Evolutionary conservation across 2,888 invertebrate genomes (phyloP).

Genomic region (Pollenia labialis): DNA sequence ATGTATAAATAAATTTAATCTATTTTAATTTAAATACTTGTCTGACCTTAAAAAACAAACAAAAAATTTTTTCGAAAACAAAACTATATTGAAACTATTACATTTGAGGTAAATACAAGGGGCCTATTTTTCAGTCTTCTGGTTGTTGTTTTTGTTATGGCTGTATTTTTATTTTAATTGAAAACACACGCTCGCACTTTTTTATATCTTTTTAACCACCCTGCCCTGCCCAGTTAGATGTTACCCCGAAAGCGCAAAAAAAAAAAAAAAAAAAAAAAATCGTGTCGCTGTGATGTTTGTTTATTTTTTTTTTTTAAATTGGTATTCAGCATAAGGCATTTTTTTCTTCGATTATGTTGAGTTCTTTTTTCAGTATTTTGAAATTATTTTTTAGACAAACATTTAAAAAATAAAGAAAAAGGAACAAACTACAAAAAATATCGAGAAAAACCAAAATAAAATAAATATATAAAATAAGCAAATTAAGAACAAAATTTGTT

Average conservation of each 20-base stretch:
- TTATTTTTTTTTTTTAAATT: slow-evolving; percentile 36
- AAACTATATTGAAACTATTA: slow-evolving; percentile 9
- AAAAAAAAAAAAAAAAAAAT: slow-evolving; percentile 6
- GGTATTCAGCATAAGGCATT: slow-evolving; percentile 29
- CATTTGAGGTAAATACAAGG: slow-evolving; percentile 56
- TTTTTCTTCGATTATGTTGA: neutral
- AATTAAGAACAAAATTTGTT: slow-evolving; percentile 11
- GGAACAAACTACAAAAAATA: slow-evolving; percentile 1
- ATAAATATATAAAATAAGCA: slow-evolving; percentile 10
- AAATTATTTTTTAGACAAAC: slow-evolving; percentile 25
- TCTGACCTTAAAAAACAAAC: slow-evolving; percentile 42
- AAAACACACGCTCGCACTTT: slow-evolving; percentile 37
- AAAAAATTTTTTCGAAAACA: slow-evolving; percentile 2
- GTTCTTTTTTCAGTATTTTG: neutral
- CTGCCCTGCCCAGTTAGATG: neutral
- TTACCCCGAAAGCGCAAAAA: neutral
- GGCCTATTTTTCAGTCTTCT: slow-evolving; percentile 39
- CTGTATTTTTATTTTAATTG: slow-evolving; percentile 9
- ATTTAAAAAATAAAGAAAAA: neutral
- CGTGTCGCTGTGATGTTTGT: slow-evolving; percentile 31
- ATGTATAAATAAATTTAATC: slow-evolving; percentile 48
- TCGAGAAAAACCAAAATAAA: neutral
- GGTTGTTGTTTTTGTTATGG: slow-evolving; percentile 13
- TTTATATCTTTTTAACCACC: neutral
- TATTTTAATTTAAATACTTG: slow-evolving; percentile 43